Conservation (phyloP, 2,797 vertebrate species). For the Pantherophis vulpinus region DNA sequence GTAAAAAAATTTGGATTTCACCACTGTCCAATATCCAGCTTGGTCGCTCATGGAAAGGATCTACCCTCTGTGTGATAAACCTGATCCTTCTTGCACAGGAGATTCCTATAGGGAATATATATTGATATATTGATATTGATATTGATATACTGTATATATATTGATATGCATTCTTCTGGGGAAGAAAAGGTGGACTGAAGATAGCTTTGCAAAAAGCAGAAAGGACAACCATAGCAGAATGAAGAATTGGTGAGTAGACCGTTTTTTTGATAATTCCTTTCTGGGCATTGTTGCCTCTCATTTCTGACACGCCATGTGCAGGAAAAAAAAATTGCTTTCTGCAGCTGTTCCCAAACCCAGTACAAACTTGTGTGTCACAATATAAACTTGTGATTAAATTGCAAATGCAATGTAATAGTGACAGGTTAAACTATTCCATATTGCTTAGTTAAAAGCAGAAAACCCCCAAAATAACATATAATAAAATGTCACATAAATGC, state of each 20-base stretch:
- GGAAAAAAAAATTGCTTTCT: not conserved
- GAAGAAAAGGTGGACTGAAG: not conserved
- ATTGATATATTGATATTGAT: not conserved
- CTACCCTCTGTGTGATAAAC: not conserved
- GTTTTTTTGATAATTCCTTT: not conserved
- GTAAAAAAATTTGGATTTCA: too few species aligned
- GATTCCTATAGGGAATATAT: not conserved
- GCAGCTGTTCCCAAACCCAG: not conserved
- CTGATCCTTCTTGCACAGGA: not conserved
- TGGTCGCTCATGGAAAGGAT: not conserved
- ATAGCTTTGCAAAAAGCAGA: not conserved
- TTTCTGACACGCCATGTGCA: not conserved
- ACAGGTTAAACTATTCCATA: not conserved
- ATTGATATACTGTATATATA: too few species aligned
- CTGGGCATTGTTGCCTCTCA: not conserved
- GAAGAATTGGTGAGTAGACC: not conserved
- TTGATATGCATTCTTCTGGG: not conserved
- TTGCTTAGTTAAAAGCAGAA: not conserved
- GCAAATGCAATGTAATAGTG: not conserved
- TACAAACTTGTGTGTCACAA: not conserved
- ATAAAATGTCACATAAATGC: not conserved
- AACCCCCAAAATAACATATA: not conserved
- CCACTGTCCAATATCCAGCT: not conserved
- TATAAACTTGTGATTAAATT: not conserved
- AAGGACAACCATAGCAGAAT: not conserved